phyloP scores from a whole-genome alignment of 2,797 vertebrate genomes.

The Bufotes viridis region DNA sequence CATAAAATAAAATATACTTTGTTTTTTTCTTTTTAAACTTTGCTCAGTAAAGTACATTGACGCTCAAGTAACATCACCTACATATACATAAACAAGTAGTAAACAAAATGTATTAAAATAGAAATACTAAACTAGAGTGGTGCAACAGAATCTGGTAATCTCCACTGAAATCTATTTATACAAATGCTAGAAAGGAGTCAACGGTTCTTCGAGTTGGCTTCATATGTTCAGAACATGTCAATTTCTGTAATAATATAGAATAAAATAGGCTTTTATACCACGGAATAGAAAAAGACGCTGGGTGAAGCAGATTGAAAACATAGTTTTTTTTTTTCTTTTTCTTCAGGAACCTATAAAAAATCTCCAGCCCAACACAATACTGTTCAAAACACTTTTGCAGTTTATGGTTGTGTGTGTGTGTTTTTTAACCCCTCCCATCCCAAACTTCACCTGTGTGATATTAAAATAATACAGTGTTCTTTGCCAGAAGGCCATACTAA shows the following conservation, averaged over 20 bases:
- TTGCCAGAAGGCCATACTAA: constrained; percentile 93
- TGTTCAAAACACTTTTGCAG: constrained; percentile 87
- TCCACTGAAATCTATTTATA: constrained; percentile 98
- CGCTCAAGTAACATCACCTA: constrained; percentile 99
- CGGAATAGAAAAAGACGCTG: constrained; percentile 98
- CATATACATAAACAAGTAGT: constrained; percentile 99
- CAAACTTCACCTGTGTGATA: constrained; percentile 85
- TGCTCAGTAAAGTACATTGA: constrained; percentile 99
- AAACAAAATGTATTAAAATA: constrained; percentile 99
- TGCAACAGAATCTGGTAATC: constrained; percentile 96
- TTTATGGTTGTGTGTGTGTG: constrained; percentile 64
- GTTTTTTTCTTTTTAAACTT: constrained; percentile 97
- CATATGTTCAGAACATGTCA: constrained; percentile 89
- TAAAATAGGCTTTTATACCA: constrained; percentile 99
- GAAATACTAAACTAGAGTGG: constrained; percentile 99
- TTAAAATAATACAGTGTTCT: constrained; percentile 99
- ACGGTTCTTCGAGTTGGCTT: constrained; percentile 83
- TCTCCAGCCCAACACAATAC: constrained; percentile 97
- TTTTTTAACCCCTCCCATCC: constrained; percentile 58
- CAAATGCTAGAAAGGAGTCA: constrained; percentile 97
- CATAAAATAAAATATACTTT: constrained; percentile 99
- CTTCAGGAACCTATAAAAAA: constrained; percentile 86
- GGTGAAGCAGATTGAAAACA: constrained; percentile 93
- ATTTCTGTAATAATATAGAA: constrained; percentile 98
- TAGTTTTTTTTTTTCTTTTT: constrained; percentile 73